These are phyloP conservation scores for Zapornia atra DNA, from an alignment of 2,113 vertebrate species.

Conservation along the genomic window DNA sequence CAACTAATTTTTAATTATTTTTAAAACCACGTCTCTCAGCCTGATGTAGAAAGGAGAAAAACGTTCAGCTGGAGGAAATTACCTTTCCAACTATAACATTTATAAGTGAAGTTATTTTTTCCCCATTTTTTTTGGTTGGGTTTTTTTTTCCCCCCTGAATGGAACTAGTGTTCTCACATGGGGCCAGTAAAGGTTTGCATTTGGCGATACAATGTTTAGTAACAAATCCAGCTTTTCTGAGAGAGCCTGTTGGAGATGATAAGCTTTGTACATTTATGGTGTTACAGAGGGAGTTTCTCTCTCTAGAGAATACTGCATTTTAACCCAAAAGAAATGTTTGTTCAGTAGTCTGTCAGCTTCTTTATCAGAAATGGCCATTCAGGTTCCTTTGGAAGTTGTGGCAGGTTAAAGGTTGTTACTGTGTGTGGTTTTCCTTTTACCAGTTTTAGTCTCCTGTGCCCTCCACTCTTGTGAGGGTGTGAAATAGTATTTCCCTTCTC, in stretches of 20 bases:
- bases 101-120: conserved; percentile 11
- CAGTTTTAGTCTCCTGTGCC: background rate
- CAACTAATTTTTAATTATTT: background rate
- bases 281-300: background rate
- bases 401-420: background rate
- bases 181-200: background rate
- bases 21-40: background rate
- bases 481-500: background rate
- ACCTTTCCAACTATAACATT: conserved; percentile 48
- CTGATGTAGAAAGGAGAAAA: conserved; percentile 30
- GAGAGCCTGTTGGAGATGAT: background rate
- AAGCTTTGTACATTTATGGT: background rate
- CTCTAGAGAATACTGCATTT: background rate
- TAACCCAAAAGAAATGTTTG: background rate
- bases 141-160: conserved; percentile 32
- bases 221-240: conserved; percentile 2
- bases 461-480: background rate
- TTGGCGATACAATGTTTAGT: background rate
- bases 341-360: background rate
- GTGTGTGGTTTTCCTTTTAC: background rate
- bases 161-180: conserved; percentile 20
- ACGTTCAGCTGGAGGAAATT: conserved; percentile 56
- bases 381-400: background rate
- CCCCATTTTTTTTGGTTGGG: background rate
- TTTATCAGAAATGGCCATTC: background rate